phyloP scores from a whole-genome alignment of 2,888 invertebrate species.

The Artemia sp. region DNA sequence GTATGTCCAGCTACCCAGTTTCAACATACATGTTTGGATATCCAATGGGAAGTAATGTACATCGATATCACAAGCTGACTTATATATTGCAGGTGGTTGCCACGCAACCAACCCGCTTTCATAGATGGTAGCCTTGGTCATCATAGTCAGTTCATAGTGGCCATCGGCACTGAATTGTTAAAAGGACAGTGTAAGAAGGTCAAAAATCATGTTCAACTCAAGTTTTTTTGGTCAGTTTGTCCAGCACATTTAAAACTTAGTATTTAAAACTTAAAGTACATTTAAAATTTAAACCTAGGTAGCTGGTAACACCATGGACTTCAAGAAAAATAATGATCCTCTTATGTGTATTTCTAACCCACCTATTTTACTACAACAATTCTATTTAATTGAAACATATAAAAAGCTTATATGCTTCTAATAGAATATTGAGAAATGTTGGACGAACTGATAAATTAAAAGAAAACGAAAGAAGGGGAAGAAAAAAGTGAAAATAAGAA shows the following conservation, averaged over 20 bases:
- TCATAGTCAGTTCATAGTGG: constrained; percentile 28
- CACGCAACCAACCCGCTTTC: constrained; percentile 32
- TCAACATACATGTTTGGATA: constrained; percentile 30
- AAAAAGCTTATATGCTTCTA: no score
- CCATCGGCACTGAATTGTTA: constrained; percentile 27
- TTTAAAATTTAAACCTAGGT: no score
- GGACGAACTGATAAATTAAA: constrained; percentile 14
- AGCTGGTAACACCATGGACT: no score
- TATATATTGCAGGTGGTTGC: constrained; percentile 39
- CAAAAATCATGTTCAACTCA: neutral
- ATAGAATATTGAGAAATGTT: no score
- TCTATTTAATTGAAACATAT: no score
- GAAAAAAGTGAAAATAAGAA: constrained; percentile 7
- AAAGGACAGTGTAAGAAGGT: constrained; percentile 14
- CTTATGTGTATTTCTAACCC: no score
- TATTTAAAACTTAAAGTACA: no score
- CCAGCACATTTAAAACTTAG: no score
- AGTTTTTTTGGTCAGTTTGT: no score
- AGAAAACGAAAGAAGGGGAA: neutral
- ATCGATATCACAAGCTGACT: constrained; percentile 32
- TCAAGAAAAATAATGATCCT: no score
- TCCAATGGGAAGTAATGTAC: constrained; percentile 30
- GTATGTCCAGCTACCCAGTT: constrained; percentile 61
- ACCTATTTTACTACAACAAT: no score
- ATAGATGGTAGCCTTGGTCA: constrained; percentile 28